Conservation (phyloP, 2,113 vertebrate genomes). For the Lonchura striata region DNA sequence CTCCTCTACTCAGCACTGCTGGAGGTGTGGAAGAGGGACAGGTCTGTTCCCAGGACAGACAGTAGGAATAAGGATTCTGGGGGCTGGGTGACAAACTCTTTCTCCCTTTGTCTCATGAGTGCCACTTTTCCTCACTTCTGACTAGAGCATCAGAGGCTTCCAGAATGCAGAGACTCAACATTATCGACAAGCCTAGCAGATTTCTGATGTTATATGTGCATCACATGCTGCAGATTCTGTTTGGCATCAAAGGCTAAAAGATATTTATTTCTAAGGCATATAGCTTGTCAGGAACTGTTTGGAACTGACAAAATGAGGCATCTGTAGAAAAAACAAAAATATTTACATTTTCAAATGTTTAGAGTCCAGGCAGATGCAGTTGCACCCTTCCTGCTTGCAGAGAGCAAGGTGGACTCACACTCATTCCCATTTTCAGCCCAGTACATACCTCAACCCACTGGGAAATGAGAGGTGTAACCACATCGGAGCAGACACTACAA, state of each 20-base stretch:
- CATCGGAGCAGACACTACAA: background rate
- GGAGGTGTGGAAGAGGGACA: background rate
- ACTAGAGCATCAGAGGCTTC: background rate
- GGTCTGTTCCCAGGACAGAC: background rate
- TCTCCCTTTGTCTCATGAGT: background rate
- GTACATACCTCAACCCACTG: background rate
- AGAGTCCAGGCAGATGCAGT: background rate
- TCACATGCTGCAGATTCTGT: background rate
- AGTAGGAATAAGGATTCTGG: background rate
- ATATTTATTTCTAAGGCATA: background rate
- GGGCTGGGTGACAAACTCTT: background rate
- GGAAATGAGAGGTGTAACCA: background rate
- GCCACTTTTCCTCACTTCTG: background rate
- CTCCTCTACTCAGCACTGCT: background rate
- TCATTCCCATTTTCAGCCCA: background rate
- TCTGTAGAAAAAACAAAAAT: background rate
- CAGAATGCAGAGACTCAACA: background rate
- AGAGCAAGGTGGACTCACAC: background rate
- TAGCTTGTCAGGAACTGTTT: background rate
- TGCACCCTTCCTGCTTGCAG: background rate
- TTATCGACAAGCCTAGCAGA: background rate
- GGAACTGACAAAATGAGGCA: background rate
- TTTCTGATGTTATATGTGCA: background rate
- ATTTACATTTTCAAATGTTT: background rate
- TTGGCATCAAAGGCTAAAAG: background rate